These are phyloP conservation scores for Diarsia brunnea DNA, from an alignment of 2,888 invertebrate species.

Conservation along the genomic window DNA sequence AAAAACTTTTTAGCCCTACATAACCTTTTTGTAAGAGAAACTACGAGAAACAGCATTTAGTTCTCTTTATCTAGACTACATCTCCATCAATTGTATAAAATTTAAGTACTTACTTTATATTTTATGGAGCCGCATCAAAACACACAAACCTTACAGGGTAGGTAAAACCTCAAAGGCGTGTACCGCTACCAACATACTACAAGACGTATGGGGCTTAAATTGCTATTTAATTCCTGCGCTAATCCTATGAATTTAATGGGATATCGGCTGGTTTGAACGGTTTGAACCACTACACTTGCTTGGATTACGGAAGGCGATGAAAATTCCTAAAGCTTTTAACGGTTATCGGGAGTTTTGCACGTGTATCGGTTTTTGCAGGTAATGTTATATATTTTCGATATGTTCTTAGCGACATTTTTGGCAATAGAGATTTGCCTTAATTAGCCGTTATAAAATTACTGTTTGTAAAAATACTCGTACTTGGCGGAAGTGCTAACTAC, in stretches of 20 bases:
- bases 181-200: neutral
- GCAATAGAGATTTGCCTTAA: neutral
- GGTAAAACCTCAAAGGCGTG: conserved; percentile 25
- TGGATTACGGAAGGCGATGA: conserved; percentile 29
- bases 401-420: neutral
- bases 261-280: conserved; percentile 36
- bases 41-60: neutral
- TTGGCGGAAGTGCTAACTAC: neutral
- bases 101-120: neutral
- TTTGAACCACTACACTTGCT: conserved; percentile 28
- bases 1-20: neutral
- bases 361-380: neutral
- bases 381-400: neutral
- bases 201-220: conserved; percentile 42
- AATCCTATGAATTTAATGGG: conserved; percentile 56
- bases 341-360: neutral
- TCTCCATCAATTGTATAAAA: neutral
- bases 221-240: conserved; percentile 49
- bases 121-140: neutral
- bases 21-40: neutral
- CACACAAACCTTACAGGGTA: neutral
- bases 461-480: neutral
- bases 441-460: no score
- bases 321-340: conserved; percentile 38
- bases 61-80: neutral